Evolutionary conservation across 2,888 invertebrate species (phyloP), one percentile per base, ranked within the genome.

Genomic region (Synergus laeviventris): DNA sequence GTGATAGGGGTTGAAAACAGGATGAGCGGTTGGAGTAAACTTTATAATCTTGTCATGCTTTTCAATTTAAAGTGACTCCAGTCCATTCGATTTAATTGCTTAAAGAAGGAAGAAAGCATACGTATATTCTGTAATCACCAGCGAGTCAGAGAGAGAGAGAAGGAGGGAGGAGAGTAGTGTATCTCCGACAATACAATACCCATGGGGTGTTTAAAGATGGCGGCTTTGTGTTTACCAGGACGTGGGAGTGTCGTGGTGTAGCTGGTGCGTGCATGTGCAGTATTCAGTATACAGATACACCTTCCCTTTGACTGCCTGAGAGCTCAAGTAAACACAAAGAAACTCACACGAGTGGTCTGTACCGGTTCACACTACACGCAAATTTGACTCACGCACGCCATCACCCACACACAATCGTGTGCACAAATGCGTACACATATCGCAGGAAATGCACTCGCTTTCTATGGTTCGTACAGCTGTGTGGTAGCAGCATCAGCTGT

Each of bases 401-500:
- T 18, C 31, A 42, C 31, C 18, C 36, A 31, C 64, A 39, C 21
- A 64, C 36, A 61, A 75, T 56, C 21, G 12, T 21, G 11, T 12
- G 21, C 12, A 21, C 56, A 56, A 49, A n/a, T 49, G 16, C 49
- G 49, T 49, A n/a, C 12, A 21, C 21, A 56, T 56, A 56, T 56
- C 21, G 14, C 56, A 56, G 56, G 56, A 56, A 56, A 56, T 21
- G 56, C 21, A 56, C 21, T 56, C 21, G 21, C 56, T 56, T 24
- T 56, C 56, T 56, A 21, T 56, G 56, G 21, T 56, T 12, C 56
- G 56, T 56, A 56, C 56, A 56, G 56, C 56, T 24, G 56, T 56
- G 21, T 83, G 84, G 87, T 85, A 85, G 87, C 88, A 87, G 87
- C 89, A 90, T 90, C 90, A 90, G 90, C 90, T 90, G 90, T 89